Evolutionary conservation across 2,797 vertebrate genomes (phyloP).

Genomic region (Acanthurus leucopareius): DNA sequence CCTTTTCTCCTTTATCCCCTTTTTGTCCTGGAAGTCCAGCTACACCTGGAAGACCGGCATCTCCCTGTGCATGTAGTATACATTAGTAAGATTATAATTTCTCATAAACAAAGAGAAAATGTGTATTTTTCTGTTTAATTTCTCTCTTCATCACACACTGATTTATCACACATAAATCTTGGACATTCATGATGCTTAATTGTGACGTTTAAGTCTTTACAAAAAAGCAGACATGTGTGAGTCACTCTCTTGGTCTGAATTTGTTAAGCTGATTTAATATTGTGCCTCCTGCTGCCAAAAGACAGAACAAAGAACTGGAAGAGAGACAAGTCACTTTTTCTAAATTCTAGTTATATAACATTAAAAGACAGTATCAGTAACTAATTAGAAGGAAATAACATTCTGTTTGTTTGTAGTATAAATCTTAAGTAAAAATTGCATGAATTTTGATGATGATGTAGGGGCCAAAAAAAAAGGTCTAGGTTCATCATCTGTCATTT

Average conservation of each 20-base stretch:
- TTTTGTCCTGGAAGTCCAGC: conserved; percentile 87
- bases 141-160: not conserved
- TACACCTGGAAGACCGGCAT: conserved; percentile 86
- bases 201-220: not conserved
- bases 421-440: no score
- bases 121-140: not conserved
- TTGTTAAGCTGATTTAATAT: not conserved
- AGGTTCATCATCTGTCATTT: not conserved
- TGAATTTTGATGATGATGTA: no score
- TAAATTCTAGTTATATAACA: not conserved
- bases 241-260: not conserved
- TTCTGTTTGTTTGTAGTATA: no score
- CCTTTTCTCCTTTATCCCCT: conserved; percentile 89
- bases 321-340: not conserved
- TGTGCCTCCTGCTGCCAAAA: not conserved
- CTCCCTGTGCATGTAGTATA: conserved; percentile 84
- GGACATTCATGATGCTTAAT: not conserved
- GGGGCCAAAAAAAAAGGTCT: not conserved
- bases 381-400: no score
- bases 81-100: conserved; percentile 18
- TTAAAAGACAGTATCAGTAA: no score
- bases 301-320: not conserved
- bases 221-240: not conserved
- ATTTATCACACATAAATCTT: not conserved
- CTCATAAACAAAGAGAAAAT: not conserved